Evolutionary conservation across 2,888 invertebrate species (phyloP).

Genomic region (Hirudinaria manillensis): DNA sequence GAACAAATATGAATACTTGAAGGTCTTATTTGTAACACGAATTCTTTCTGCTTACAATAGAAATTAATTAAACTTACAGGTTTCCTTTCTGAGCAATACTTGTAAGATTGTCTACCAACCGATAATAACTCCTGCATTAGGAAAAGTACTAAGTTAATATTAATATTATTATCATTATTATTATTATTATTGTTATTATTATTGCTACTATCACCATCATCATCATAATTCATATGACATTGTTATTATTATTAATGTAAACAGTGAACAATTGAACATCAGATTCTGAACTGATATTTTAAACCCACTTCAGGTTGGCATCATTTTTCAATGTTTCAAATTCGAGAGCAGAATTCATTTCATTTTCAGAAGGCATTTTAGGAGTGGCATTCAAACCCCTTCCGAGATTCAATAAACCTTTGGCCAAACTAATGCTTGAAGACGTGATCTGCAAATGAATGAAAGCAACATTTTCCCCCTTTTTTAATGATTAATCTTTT

Average conservation of each 20-base stretch:
- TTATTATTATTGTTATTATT: no score
- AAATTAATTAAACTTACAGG: slow-evolving; percentile 53
- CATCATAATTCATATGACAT: no score
- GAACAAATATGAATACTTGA: no score
- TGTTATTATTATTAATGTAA: no score
- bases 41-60: not conserved
- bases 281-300: no score
- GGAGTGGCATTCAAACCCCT: slow-evolving; percentile 37
- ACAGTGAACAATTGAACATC: no score
- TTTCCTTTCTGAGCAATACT: slow-evolving; percentile 49
- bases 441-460: slow-evolving; percentile 13
- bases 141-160: not conserved
- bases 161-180: not conserved
- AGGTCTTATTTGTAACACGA: no score
- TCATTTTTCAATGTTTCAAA: slow-evolving; percentile 40
- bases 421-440: slow-evolving; percentile 2
- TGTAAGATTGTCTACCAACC: slow-evolving; percentile 47
- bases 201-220: no score
- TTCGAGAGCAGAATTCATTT: slow-evolving; percentile 36
- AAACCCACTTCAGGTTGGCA: slow-evolving; percentile 29
- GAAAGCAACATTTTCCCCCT: no score
- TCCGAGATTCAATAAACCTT: slow-evolving; percentile 27
- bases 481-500: no score
- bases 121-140: slow-evolving; percentile 46
- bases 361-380: slow-evolving; percentile 35